Conservation (phyloP, 2,797 vertebrate species). For the Buceros bicornis region DNA sequence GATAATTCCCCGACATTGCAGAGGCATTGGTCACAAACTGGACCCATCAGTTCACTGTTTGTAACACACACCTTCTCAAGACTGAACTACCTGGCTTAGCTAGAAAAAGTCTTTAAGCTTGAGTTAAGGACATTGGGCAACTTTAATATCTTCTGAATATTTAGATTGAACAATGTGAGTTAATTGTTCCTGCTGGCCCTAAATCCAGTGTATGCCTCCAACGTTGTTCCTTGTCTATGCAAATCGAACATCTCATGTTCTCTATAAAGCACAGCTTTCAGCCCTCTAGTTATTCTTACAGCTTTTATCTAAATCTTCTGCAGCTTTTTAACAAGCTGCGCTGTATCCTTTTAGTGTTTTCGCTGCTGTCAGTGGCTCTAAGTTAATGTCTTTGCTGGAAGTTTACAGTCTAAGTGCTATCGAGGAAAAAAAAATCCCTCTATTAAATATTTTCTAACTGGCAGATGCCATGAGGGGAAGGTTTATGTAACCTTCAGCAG, state of each 20-base stretch:
- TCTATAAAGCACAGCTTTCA: not conserved
- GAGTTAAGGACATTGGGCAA: not conserved
- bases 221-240: not conserved
- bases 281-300: not conserved
- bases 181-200: not conserved
- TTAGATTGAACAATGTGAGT: not conserved
- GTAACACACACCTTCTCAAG: not conserved
- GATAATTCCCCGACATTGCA: not conserved
- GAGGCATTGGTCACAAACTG: not conserved
- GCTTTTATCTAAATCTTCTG: not conserved
- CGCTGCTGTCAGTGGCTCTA: not conserved
- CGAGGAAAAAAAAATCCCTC: not conserved
- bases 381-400: not conserved
- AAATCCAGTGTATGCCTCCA: not conserved
- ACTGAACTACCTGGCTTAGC: not conserved
- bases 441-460: slow-evolving; percentile 15
- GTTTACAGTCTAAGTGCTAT: not conserved
- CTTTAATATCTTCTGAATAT: not conserved
- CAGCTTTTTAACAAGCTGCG: not conserved
- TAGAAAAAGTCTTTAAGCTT: not conserved
- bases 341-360: not conserved
- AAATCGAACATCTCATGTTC: not conserved
- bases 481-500: slow-evolving; percentile 6
- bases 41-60: not conserved
- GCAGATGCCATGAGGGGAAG: not conserved